Percentiles rank a stretch among this genome's conserved stretches.
Evolutionary conservation across 1,140 invertebrate genomes (phyloP).

Genomic region (Atta texana): DNA sequence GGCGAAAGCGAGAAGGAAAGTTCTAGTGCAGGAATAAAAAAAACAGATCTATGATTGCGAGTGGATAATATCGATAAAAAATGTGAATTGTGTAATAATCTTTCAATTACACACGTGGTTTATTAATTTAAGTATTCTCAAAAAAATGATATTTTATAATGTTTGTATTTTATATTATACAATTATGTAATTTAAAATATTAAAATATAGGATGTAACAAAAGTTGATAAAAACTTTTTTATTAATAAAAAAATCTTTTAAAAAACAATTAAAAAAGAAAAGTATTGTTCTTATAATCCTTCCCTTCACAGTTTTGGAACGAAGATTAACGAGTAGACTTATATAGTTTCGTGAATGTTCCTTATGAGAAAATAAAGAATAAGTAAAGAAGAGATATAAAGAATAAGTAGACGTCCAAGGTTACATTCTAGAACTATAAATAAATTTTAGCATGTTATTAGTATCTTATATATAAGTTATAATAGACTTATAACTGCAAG

Average conservation of each 20-base stretch:
- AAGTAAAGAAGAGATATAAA: constrained; percentile 22
- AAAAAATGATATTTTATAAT: background rate
- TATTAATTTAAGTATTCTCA: background rate
- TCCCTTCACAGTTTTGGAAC: background rate
- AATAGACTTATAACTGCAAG: background rate
- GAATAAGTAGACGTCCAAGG: background rate
- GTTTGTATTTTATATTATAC: background rate
- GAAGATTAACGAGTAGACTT: background rate
- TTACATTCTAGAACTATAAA: background rate
- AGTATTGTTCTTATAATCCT: background rate
- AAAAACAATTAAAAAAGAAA: background rate
- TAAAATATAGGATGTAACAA: background rate
- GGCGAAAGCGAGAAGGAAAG: no score
- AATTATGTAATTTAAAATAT: background rate
- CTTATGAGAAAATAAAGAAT: constrained; percentile 8
- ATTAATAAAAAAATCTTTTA: background rate
- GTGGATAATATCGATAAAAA: background rate
- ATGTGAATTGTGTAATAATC: background rate
- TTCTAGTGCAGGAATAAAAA: no score
- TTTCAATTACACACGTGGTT: background rate
- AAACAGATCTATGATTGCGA: no score
- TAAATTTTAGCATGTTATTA: background rate
- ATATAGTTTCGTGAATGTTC: background rate
- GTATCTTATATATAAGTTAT: background rate
- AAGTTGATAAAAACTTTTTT: background rate